phyloP scores from a whole-genome alignment of 1,140 invertebrate species.

The Lasioglossum albipes region DNA sequence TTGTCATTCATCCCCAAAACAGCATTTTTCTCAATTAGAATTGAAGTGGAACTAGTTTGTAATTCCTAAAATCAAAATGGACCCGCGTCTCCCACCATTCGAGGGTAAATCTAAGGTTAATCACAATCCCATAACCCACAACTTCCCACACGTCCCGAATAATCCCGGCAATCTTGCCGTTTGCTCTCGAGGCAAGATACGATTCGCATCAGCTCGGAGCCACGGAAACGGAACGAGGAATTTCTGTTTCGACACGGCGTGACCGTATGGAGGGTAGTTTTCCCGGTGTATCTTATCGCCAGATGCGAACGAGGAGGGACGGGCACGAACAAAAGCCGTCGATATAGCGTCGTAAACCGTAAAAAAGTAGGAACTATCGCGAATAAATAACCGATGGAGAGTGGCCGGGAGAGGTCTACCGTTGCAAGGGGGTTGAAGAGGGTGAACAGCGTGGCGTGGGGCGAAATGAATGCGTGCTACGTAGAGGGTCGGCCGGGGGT shows the following conservation, averaged over 20 bases:
- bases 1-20: no score
- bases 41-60: no score
- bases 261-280: background rate
- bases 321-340: conserved; percentile 52
- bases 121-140: no score
- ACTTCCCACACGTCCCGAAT: background rate
- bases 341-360: conserved; percentile 45
- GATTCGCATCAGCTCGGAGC: background rate
- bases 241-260: conserved; percentile 25
- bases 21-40: no score
- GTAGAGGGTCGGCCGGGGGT: conserved; percentile 27
- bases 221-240: background rate
- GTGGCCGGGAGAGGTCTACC: conserved; percentile 35
- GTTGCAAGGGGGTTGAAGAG: conserved; percentile 35
- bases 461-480: conserved; percentile 61
- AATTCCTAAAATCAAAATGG: no score
- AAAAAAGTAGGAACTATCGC: conserved; percentile 61
- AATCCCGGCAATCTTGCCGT: background rate
- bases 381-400: conserved; percentile 65
- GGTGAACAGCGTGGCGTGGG: conserved; percentile 2
- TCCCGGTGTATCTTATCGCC: conserved; percentile 32
- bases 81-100: no score
- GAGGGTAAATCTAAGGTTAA: no score
- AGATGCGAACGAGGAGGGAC: conserved; percentile 16
- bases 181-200: background rate